Evolutionary conservation across 1,140 invertebrate species (phyloP).

Genomic region (Fopius arisanus): DNA sequence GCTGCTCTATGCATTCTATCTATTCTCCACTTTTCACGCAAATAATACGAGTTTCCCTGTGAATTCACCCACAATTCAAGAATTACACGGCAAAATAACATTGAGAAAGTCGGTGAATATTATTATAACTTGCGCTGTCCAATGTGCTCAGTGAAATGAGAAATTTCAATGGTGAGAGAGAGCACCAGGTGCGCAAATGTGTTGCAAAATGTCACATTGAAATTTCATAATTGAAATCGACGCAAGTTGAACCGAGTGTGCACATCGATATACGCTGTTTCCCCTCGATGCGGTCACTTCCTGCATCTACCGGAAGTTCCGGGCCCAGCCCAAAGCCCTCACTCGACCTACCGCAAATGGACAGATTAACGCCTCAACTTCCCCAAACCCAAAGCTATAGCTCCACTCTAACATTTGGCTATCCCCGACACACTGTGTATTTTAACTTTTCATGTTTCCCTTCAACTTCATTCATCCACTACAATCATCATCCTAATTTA

Average conservation of each 20-base stretch:
- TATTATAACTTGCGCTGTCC: not conserved
- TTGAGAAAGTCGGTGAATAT: no score
- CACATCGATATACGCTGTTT: not conserved
- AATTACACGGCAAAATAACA: not conserved
- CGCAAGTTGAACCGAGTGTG: not conserved
- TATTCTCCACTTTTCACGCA: no score
- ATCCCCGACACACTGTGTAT: not conserved
- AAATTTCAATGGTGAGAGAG: not conserved
- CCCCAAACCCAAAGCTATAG: not conserved
- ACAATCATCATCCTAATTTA: not conserved
- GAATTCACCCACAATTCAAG: not conserved
- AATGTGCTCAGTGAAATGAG: not conserved
- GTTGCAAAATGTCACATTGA: constrained; percentile 6
- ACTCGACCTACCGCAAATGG: constrained; percentile 10
- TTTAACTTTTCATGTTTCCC: not conserved
- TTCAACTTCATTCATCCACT: not conserved
- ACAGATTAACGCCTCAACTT: constrained; percentile 11
- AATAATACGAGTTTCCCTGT: not conserved
- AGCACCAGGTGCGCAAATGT: not conserved
- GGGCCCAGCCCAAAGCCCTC: not conserved
- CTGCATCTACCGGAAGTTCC: constrained; percentile 9
- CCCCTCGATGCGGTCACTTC: constrained; percentile 1
- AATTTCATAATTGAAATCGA: constrained; percentile 12
- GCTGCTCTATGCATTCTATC: not conserved
- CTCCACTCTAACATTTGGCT: not conserved